These are phyloP conservation scores for Micronycteris hirsuta DNA, from an alignment of 2,113 vertebrate genomes.

Conservation along the genomic window DNA sequence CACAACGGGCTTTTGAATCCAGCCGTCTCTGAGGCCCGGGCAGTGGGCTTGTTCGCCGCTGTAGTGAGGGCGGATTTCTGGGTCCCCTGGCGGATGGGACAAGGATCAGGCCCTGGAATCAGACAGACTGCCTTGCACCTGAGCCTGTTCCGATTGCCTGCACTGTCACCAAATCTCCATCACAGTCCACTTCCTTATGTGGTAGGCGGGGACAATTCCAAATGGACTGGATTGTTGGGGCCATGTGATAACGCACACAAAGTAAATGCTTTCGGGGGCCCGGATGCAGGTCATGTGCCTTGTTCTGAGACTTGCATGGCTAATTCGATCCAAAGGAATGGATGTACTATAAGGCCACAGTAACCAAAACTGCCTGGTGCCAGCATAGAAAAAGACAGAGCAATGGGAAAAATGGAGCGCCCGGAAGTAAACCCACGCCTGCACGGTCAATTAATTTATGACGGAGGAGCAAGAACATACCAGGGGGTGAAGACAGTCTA, in stretches of 20 bases:
- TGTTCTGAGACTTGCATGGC: not conserved
- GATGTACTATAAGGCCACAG: too few relatives aligned
- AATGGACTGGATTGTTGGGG: not conserved
- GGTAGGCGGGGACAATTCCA: rapidly evolving
- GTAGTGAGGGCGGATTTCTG: not conserved
- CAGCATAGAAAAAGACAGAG: too few relatives aligned
- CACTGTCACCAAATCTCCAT: not conserved
- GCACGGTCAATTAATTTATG: too few relatives aligned
- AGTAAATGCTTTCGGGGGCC: not conserved
- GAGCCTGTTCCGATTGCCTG: not conserved
- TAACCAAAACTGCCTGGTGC: too few relatives aligned
- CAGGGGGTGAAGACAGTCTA: too few relatives aligned
- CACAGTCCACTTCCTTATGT: not conserved
- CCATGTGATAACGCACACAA: not conserved
- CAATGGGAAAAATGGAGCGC: too few relatives aligned
- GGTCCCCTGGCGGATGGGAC: not conserved
- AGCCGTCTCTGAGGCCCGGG: not conserved
- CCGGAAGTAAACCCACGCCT: too few relatives aligned
- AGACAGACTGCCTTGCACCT: not conserved
- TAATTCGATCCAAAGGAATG: not conserved
- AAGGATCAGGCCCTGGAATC: not conserved
- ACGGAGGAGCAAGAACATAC: too few relatives aligned
- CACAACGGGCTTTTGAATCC: not conserved
- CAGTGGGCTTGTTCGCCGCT: not conserved
- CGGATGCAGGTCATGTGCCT: not conserved